Conservation (phyloP, 2,113 vertebrate genomes). For the Hippoglossus stenolepis region DNA sequence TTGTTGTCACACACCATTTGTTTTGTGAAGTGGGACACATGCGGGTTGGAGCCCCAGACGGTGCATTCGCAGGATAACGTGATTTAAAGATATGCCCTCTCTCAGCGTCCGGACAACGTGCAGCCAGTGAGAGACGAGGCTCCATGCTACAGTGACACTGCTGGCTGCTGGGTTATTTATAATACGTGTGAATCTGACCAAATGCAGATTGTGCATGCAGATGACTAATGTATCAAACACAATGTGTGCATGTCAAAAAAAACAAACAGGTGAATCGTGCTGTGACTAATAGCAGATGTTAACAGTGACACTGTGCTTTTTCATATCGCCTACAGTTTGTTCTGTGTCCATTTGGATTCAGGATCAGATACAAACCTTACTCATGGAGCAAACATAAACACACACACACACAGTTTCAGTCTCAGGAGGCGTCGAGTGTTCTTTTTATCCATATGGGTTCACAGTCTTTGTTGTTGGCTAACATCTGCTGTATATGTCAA, state of each 20-base stretch:
- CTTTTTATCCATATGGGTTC: slow-evolving; percentile 40
- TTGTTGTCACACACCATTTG: slow-evolving; percentile 63
- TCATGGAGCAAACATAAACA: slow-evolving; percentile 13
- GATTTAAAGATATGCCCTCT: slow-evolving; percentile 67
- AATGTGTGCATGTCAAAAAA: slow-evolving; percentile 54
- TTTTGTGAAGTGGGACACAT: slow-evolving; percentile 60
- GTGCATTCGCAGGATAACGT: slow-evolving; percentile 49
- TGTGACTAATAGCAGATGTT: slow-evolving; percentile 74
- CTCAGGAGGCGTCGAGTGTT: slow-evolving; percentile 30
- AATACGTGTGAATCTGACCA: slow-evolving; percentile 79
- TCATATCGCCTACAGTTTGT: slow-evolving; percentile 32
- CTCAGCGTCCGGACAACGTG: slow-evolving; percentile 52
- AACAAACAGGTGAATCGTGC: slow-evolving; percentile 69
- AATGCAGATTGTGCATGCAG: slow-evolving; percentile 79
- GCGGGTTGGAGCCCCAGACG: slow-evolving; percentile 59
- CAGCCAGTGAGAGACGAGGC: slow-evolving; percentile 53
- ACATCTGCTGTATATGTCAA: too few species aligned
- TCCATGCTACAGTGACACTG: slow-evolving; percentile 56
- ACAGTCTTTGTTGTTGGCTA: neutral
- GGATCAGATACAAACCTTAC: slow-evolving; percentile 24
- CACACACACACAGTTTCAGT: neutral
- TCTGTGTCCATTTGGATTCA: slow-evolving; percentile 32
- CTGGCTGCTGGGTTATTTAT: slow-evolving; percentile 72
- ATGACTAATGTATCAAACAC: slow-evolving; percentile 77
- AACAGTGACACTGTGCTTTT: slow-evolving; percentile 45